Evolutionary conservation across 2,797 vertebrate species (phyloP).

Genomic region (Phataginus tetradactyla): DNA sequence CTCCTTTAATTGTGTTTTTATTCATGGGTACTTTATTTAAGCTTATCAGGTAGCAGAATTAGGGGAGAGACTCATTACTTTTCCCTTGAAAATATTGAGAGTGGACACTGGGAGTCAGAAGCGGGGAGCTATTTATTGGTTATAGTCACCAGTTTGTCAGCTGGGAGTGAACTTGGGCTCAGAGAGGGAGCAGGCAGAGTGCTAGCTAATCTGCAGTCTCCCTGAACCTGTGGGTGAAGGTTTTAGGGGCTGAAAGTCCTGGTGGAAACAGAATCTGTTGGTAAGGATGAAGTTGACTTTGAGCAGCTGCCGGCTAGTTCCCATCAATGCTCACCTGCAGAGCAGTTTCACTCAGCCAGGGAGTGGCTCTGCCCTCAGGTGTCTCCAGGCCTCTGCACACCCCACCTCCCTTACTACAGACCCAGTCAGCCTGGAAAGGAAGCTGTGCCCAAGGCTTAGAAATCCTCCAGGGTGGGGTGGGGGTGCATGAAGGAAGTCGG

Average conservation of each 20-base stretch:
- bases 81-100: background rate
- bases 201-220: background rate
- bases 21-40: constrained; percentile 30
- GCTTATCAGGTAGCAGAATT: background rate
- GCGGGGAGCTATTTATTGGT: background rate
- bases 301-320: background rate
- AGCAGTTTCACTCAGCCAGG: background rate
- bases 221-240: background rate
- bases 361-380: background rate
- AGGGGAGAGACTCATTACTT: background rate
- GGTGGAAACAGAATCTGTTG: background rate
- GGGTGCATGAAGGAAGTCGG: background rate
- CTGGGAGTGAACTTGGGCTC: background rate
- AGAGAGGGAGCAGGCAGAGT: background rate
- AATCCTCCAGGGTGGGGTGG: background rate
- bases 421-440: background rate
- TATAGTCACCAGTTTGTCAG: background rate
- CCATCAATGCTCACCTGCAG: background rate
- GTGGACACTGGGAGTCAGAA: background rate
- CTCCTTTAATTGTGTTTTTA: background rate
- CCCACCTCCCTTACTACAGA: background rate
- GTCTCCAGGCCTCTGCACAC: background rate
- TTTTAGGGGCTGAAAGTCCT: background rate
- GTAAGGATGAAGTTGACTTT: background rate
- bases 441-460: background rate